These are phyloP conservation scores for Ophion costatus DNA, from an alignment of 2,888 invertebrate species.

Conservation along the genomic window DNA sequence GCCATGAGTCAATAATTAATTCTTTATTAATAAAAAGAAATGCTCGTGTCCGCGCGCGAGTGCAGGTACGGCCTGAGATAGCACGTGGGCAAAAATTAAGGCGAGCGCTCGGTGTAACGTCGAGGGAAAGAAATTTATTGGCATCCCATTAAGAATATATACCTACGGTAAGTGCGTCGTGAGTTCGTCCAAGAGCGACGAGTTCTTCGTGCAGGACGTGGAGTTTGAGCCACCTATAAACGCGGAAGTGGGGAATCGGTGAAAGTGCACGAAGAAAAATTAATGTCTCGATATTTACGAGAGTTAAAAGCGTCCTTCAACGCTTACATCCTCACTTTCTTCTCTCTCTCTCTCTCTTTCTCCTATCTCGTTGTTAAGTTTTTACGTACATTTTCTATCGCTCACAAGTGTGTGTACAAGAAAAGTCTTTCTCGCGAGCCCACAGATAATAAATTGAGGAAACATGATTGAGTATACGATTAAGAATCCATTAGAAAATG, in stretches of 20 bases:
- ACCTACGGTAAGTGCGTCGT: slow-evolving; percentile 51
- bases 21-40: not conserved
- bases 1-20: not conserved
- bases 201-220: slow-evolving; percentile 10
- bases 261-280: slow-evolving; percentile 64
- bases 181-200: slow-evolving; percentile 35
- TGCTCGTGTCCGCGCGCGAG: not conserved
- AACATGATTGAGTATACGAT: not conserved
- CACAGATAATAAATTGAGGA: slow-evolving; percentile 17
- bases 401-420: not conserved
- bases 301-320: slow-evolving; percentile 56
- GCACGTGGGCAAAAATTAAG: slow-evolving; percentile 56
- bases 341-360: not conserved
- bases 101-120: slow-evolving; percentile 53
- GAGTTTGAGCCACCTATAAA: slow-evolving; percentile 20
- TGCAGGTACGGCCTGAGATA: not conserved
- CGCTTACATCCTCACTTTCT: not conserved
- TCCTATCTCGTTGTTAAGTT: slow-evolving; percentile 1
- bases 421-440: not conserved
- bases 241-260: slow-evolving; percentile 61
- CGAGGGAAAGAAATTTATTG: slow-evolving; percentile 60
- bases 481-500: slow-evolving; percentile 43
- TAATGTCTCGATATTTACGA: slow-evolving; percentile 64
- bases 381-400: slow-evolving; percentile 4
- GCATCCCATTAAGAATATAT: slow-evolving; percentile 58